These are phyloP conservation scores for Papilio protenor DNA, from an alignment of 2,888 invertebrate genomes.

Conservation along the genomic window DNA sequence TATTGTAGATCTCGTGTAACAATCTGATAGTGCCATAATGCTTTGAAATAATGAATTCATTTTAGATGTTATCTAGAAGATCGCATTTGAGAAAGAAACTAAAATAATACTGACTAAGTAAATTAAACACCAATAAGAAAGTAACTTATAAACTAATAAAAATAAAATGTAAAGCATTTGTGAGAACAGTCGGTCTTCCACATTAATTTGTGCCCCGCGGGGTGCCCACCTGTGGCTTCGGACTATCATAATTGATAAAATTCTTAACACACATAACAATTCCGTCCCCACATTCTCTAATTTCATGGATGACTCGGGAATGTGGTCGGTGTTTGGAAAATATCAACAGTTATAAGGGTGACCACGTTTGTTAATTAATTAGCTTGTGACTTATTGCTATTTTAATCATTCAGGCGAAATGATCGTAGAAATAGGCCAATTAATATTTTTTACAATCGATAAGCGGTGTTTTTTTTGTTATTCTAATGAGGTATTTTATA, in stretches of 20 bases:
- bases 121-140: slow-evolving; percentile 33
- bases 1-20: background rate
- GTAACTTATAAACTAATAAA: slow-evolving; percentile 34
- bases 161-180: slow-evolving; percentile 41
- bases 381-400: slow-evolving; percentile 31
- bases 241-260: slow-evolving; percentile 75
- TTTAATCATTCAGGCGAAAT: slow-evolving; percentile 23
- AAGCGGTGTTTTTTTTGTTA: background rate
- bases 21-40: no score
- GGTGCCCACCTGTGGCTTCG: slow-evolving; percentile 58
- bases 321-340: slow-evolving; percentile 23
- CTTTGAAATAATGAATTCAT: background rate
- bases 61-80: background rate
- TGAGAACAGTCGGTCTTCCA: slow-evolving; percentile 37
- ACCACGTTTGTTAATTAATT: slow-evolving; percentile 35
- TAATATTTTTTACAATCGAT: background rate
- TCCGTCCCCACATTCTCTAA: slow-evolving; percentile 68
- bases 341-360: slow-evolving; percentile 48
- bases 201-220: slow-evolving; percentile 52
- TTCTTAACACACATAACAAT: slow-evolving; percentile 72
- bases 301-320: slow-evolving; percentile 57
- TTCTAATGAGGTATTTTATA: background rate
- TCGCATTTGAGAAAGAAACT: background rate
- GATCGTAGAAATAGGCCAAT: background rate
- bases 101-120: slow-evolving; percentile 18